Evolutionary conservation across 2,797 vertebrate genomes (phyloP).

Genomic region (Mus caroli): DNA sequence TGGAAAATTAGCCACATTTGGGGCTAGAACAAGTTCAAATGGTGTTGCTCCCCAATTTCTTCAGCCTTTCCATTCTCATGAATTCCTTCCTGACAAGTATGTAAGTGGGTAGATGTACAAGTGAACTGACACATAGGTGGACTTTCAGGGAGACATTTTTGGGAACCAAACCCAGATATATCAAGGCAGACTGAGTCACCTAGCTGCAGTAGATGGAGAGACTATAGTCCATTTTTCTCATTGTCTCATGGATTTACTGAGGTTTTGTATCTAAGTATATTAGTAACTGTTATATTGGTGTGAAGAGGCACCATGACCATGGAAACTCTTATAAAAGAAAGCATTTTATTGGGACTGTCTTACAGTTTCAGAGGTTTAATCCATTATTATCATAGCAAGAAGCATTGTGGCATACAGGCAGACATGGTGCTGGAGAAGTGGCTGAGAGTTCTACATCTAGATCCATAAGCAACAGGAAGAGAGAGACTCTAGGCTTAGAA

Average conservation of each 20-base stretch:
- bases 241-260: not conserved
- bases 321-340: not conserved
- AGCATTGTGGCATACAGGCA: too few species aligned
- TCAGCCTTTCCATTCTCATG: not conserved
- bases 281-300: not conserved
- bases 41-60: not conserved
- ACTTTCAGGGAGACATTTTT: not conserved
- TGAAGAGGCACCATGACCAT: not conserved
- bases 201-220: not conserved
- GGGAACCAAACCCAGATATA: not conserved
- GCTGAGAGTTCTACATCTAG: not conserved
- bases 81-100: not conserved
- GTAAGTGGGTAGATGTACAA: fast-evolving
- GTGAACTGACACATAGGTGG: too few species aligned
- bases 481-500: not conserved
- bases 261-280: not conserved
- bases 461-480: not conserved
- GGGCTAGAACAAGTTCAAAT: not conserved
- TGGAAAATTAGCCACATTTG: not conserved
- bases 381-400: not conserved
- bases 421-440: not conserved
- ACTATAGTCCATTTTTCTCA: not conserved
- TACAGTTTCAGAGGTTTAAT: not conserved
- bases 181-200: not conserved
- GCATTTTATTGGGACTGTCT: not conserved